These are phyloP conservation scores for Sebastes matsubarae DNA, from an alignment of 2,797 vertebrate species.

Conservation along the genomic window DNA sequence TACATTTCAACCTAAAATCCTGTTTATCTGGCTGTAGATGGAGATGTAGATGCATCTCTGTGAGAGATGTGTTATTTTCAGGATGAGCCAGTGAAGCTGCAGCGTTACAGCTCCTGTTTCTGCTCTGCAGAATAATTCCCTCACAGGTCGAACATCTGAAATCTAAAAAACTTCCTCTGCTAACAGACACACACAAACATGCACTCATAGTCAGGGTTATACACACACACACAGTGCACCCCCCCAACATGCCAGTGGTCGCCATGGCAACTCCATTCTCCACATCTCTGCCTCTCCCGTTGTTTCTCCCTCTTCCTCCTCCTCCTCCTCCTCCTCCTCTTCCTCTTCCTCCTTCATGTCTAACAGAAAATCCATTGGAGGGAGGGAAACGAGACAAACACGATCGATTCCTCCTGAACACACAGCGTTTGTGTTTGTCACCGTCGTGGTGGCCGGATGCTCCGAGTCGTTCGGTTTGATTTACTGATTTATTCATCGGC, in stretches of 20 bases:
- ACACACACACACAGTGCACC: not conserved
- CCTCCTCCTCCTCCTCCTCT: constrained; percentile 7
- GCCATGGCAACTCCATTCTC: constrained; percentile 60
- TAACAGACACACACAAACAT: not conserved
- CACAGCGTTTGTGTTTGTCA: not conserved
- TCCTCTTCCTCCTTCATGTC: constrained; percentile 22
- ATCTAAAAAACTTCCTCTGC: not conserved
- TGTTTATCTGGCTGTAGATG: too few relatives aligned
- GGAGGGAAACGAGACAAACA: not conserved
- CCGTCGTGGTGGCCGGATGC: not conserved
- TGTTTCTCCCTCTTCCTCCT: constrained; percentile 4
- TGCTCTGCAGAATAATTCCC: not conserved
- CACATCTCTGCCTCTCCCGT: constrained; percentile 27
- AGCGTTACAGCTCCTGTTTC: not conserved
- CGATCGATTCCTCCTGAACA: constrained; percentile 12
- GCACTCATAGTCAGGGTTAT: not conserved
- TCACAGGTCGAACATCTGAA: not conserved
- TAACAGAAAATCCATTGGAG: constrained; percentile 48
- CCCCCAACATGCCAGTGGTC: constrained; percentile 30
- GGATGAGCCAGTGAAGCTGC: too few relatives aligned
- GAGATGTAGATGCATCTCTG: not conserved
- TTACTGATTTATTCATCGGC: not conserved
- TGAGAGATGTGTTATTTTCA: not conserved
- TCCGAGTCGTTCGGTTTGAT: not conserved
- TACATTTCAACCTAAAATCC: not conserved